Percentiles rank a stretch among this genome's conserved stretches.
Conservation (phyloP, 2,113 vertebrate species). For the Austrofundulus limnaeus region DNA sequence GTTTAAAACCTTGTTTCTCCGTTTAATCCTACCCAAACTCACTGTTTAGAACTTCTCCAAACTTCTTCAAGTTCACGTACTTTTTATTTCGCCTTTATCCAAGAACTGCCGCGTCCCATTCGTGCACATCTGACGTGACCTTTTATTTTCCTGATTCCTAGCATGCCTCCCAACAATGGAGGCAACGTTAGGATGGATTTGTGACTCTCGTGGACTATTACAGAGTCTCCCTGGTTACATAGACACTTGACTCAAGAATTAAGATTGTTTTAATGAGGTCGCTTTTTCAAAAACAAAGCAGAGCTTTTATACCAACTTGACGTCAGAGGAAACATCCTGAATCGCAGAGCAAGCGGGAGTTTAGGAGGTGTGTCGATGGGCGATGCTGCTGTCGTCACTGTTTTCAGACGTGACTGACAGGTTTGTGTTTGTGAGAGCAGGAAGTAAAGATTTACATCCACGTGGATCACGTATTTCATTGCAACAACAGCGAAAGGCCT, state of each 20-base stretch:
- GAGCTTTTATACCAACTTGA: constrained; percentile 54
- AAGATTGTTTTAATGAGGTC: constrained; percentile 61
- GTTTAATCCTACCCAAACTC: too few relatives aligned
- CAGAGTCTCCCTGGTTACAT: constrained; percentile 56
- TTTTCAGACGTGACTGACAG: constrained; percentile 10
- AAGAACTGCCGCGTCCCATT: constrained; percentile 22
- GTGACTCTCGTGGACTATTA: constrained; percentile 46
- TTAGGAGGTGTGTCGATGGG: constrained; percentile 24
- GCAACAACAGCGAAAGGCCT: not conserved
- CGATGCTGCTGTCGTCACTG: constrained; percentile 40
- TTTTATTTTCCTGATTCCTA: constrained; percentile 42
- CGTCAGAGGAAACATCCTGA: constrained; percentile 62
- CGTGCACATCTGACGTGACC: constrained; percentile 53
- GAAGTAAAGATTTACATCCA: not conserved
- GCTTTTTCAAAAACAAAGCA: constrained; percentile 34
- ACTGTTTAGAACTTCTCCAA: not conserved
- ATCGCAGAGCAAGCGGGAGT: constrained; percentile 43
- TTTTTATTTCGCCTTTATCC: constrained; percentile 7
- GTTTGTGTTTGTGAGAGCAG: not conserved
- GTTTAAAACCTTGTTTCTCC: not conserved
- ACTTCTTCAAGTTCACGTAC: constrained; percentile 28
- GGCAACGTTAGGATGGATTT: constrained; percentile 61
- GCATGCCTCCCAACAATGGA: constrained; percentile 52
- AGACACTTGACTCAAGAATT: constrained; percentile 56
- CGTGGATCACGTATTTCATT: not conserved